Percentiles rank a stretch among this genome's conserved stretches.
Conservation (phyloP, 2,888 invertebrate species). For the Drosophila cognata region DNA sequence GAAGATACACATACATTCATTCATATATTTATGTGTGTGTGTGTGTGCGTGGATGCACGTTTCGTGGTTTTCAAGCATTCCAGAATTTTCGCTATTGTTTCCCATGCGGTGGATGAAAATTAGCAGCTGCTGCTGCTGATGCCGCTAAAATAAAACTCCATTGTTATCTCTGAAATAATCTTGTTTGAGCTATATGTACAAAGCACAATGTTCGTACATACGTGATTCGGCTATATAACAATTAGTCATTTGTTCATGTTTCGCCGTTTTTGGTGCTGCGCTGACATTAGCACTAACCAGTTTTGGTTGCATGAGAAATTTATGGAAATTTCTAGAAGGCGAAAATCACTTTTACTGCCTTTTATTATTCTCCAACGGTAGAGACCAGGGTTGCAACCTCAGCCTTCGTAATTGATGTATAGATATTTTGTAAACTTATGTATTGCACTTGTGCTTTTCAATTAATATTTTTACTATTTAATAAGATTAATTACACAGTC, state of each 20-base stretch:
- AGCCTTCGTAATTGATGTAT: conserved; percentile 9
- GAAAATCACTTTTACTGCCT: conserved; percentile 21
- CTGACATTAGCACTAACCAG: conserved; percentile 46
- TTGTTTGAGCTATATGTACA: conserved; percentile 16
- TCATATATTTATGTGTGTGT: background rate
- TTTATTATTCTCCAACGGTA: conserved; percentile 8
- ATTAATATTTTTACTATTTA: background rate
- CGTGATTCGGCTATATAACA: conserved; percentile 16
- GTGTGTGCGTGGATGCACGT: conserved; percentile 4
- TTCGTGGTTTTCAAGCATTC: conserved; percentile 48
- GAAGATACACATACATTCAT: background rate
- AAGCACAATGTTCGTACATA: background rate
- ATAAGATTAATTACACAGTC: background rate
- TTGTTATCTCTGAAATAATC: conserved; percentile 52
- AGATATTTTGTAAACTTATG: background rate
- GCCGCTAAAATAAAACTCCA: conserved; percentile 29
- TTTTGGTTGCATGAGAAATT: conserved; percentile 39
- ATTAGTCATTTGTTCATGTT: conserved; percentile 40
- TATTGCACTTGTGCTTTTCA: background rate
- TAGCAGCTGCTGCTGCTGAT: conserved; percentile 50
- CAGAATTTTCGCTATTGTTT: conserved; percentile 73
- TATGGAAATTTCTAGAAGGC: conserved; percentile 28
- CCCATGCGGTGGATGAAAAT: conserved; percentile 58
- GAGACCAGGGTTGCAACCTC: conserved; percentile 28
- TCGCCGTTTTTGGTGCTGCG: conserved; percentile 30